phyloP scores from a whole-genome alignment of 2,888 invertebrate genomes.

The Sympetrum striolatum region DNA sequence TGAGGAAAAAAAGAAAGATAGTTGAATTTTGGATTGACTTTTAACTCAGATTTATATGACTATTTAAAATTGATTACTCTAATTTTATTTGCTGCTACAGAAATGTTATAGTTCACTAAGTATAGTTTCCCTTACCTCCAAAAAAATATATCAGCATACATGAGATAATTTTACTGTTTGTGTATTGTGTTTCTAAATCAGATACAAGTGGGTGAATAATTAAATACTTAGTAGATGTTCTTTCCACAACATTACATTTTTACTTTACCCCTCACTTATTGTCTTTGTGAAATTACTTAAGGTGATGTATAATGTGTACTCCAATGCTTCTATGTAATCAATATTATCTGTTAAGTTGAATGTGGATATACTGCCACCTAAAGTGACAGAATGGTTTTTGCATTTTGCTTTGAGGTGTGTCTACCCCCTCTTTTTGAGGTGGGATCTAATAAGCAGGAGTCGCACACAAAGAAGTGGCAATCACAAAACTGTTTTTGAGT shows the following conservation, averaged over 20 bases:
- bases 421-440: neutral
- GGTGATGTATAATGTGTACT: conserved; percentile 37
- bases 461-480: conserved; percentile 14
- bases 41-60: conserved; percentile 39
- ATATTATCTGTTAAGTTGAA: conserved; percentile 12
- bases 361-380: conserved; percentile 15
- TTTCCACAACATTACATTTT: neutral
- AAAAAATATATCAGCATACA: neutral
- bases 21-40: conserved; percentile 43
- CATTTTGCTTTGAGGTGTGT: conserved; percentile 35
- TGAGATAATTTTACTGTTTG: conserved; percentile 27
- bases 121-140: conserved; percentile 11
- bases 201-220: conserved; percentile 12
- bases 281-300: conserved; percentile 18
- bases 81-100: conserved; percentile 33
- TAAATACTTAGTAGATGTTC: conserved; percentile 10
- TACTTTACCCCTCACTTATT: conserved; percentile 28
- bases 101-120: conserved; percentile 22
- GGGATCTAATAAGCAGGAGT: conserved; percentile 11
- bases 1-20: conserved; percentile 37
- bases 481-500: conserved; percentile 42
- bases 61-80: conserved; percentile 33
- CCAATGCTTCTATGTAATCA: conserved; percentile 29
- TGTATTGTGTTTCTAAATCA: conserved; percentile 32
- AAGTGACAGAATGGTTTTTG: conserved; percentile 17